phyloP scores from a whole-genome alignment of 2,888 invertebrate genomes.

The Podabrus alpinus region DNA sequence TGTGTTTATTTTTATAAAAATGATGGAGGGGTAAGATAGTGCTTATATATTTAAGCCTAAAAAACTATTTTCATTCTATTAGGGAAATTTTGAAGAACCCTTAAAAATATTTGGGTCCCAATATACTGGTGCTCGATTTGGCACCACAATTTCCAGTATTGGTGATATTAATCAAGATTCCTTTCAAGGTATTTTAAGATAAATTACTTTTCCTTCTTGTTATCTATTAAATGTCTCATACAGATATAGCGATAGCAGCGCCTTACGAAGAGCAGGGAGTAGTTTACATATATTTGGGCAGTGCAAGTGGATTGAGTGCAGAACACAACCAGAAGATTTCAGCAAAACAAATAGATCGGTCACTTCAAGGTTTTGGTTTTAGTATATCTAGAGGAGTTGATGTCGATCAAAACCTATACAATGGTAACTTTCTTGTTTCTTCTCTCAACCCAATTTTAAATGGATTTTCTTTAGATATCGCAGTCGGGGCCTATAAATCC shows the following conservation, averaged over 20 bases:
- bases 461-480: constrained; percentile 54
- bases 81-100: constrained; percentile 30
- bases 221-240: neutral
- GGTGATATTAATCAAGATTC: constrained; percentile 74
- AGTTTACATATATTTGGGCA: constrained; percentile 67
- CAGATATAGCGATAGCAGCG: constrained; percentile 69
- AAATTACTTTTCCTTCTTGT: neutral
- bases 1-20: constrained; percentile 63
- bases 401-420: constrained; percentile 64
- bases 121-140: constrained; percentile 57
- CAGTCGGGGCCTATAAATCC: constrained; percentile 63
- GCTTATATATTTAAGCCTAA: neutral
- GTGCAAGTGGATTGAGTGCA: constrained; percentile 53
- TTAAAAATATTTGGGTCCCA: constrained; percentile 34
- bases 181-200: constrained; percentile 57
- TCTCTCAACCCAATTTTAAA: neutral
- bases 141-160: constrained; percentile 60
- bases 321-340: constrained; percentile 57
- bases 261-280: constrained; percentile 68
- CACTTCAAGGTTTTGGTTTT: constrained; percentile 61
- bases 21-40: constrained; percentile 48
- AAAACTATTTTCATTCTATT: neutral
- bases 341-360: constrained; percentile 50
- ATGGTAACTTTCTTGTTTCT: constrained; percentile 54
- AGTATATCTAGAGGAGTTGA: constrained; percentile 64